These are phyloP conservation scores for Xenopus laevis DNA, from an alignment of 2,113 vertebrate genomes.

Conservation along the genomic window DNA sequence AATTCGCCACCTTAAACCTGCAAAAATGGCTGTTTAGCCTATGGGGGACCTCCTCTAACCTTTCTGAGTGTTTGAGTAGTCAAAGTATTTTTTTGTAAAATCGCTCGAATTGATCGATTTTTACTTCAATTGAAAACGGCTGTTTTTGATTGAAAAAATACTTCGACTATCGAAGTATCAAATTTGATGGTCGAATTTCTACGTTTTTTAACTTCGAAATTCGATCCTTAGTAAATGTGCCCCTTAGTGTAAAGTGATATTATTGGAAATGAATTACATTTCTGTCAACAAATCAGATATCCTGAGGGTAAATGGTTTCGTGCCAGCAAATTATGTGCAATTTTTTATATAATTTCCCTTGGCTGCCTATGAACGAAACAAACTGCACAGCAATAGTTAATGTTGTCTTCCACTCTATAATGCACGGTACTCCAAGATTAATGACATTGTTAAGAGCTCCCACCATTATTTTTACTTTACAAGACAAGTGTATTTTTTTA, in stretches of 20 bases:
- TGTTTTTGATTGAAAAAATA: too few species aligned
- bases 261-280: slow-evolving; percentile 4
- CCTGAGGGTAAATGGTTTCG: not conserved
- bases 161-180: too few species aligned
- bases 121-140: too few species aligned
- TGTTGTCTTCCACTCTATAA: not conserved
- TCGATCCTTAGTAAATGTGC: too few species aligned
- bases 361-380: not conserved
- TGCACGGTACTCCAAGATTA: not conserved
- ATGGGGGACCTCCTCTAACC: too few species aligned
- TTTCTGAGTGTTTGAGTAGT: too few species aligned
- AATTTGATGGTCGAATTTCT: too few species aligned
- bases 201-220: too few species aligned
- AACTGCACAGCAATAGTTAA: not conserved
- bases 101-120: too few species aligned
- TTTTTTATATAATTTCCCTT: slow-evolving; percentile 2
- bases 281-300: slow-evolving; percentile 28
- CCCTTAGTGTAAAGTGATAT: not conserved
- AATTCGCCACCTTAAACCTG: too few species aligned
- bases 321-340: slow-evolving; percentile 21
- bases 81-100: too few species aligned
- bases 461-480: slow-evolving; percentile 24
- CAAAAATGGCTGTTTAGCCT: too few species aligned
- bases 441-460: not conserved
- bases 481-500: slow-evolving; percentile 16